Evolutionary conservation across 2,113 vertebrate species (phyloP).

Genomic region (Macrotus californicus): DNA sequence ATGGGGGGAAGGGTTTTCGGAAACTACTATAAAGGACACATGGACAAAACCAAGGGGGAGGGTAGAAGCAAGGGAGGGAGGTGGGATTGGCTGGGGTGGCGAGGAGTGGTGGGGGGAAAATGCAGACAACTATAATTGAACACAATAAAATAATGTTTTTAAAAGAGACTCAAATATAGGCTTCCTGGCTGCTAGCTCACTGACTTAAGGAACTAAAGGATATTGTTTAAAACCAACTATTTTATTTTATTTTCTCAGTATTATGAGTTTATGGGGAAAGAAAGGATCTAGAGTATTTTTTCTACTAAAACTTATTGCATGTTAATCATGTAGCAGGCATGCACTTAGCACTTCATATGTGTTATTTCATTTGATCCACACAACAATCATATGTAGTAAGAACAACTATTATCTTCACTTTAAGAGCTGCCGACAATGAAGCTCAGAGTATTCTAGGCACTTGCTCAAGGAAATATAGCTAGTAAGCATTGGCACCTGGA

Average conservation of each 20-base stretch:
- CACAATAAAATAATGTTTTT: no score
- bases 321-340: background rate
- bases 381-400: background rate
- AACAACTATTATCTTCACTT: background rate
- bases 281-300: background rate
- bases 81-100: no score
- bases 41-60: no score
- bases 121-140: no score
- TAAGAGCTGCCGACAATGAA: background rate
- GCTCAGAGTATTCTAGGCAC: background rate
- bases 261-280: background rate
- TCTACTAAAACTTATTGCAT: background rate
- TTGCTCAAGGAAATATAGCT: background rate
- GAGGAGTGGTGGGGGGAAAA: no score
- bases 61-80: no score
- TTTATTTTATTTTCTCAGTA: constrained; percentile 10
- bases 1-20: no score
- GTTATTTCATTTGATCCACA: background rate
- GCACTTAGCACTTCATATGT: background rate
- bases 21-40: no score
- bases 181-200: background rate
- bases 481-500: background rate
- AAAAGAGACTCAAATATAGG: background rate
- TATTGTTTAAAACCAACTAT: background rate
- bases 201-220: background rate